These are phyloP conservation scores for Myocastor coypus DNA, from an alignment of 2,113 vertebrate species.

Conservation along the genomic window DNA sequence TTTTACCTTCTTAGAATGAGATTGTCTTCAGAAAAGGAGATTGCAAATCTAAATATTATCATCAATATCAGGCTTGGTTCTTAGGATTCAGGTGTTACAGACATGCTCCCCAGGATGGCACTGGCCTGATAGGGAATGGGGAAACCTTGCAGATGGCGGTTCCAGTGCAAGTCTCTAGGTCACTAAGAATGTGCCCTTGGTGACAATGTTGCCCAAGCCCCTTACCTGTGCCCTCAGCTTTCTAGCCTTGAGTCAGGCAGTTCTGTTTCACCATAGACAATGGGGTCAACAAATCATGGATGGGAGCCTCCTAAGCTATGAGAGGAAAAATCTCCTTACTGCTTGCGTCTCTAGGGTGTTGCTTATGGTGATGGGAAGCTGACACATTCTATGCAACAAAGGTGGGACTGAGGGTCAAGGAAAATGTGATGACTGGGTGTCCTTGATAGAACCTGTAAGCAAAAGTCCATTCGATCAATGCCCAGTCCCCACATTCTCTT, in stretches of 20 bases:
- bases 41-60: neutral
- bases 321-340: neutral
- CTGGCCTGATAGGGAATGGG: too few species aligned
- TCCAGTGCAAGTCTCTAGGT: neutral
- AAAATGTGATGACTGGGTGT: neutral
- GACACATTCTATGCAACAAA: neutral
- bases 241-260: neutral
- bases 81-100: neutral
- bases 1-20: neutral
- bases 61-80: neutral
- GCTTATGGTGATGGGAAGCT: neutral
- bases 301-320: neutral
- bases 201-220: neutral
- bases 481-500: neutral
- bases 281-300: neutral
- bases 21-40: conserved; percentile 27
- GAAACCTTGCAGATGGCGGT: neutral
- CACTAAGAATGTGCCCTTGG: neutral
- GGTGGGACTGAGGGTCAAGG: neutral
- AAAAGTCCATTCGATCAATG: neutral
- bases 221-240: too few species aligned
- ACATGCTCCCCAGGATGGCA: neutral
- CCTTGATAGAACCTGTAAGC: neutral
- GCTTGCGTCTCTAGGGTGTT: neutral
- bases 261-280: neutral